phyloP scores from a whole-genome alignment of 2,888 invertebrate species.

The Opisthograptis luteolata region DNA sequence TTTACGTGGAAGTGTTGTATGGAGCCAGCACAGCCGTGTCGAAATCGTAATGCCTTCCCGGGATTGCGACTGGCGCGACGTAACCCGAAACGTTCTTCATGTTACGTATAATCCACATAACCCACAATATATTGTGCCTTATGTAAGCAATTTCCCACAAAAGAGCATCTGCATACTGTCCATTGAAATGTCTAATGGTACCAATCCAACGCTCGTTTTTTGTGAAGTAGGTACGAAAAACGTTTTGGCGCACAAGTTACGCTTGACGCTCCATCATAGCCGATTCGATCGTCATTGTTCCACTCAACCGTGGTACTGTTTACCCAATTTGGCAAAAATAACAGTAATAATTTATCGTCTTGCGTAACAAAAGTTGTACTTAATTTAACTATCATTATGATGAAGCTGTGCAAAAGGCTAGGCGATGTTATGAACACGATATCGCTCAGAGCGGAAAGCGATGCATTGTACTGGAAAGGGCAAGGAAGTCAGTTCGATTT shows the following conservation, averaged over 20 bases:
- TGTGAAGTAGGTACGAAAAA: no score
- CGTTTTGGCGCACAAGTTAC: no score
- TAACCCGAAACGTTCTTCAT: conserved; percentile 66
- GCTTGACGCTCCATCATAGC: no score
- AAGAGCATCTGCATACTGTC: conserved; percentile 28
- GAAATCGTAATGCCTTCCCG: conserved; percentile 74
- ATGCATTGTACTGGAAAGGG: conserved; percentile 41
- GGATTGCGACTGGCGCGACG: conserved; percentile 58
- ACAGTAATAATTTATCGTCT: conserved; percentile 21
- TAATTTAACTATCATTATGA: conserved; percentile 26
- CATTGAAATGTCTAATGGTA: background rate
- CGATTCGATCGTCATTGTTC: conserved; percentile 13
- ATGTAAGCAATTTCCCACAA: conserved; percentile 46
- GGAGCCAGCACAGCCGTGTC: conserved; percentile 52
- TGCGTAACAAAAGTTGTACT: conserved; percentile 26
- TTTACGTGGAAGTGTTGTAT: conserved; percentile 64
- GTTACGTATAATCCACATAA: conserved; percentile 57
- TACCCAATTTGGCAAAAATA: conserved; percentile 22
- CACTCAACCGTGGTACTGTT: conserved; percentile 9
- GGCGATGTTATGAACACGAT: conserved; percentile 19
- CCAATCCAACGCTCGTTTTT: no score
- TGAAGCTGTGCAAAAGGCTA: conserved; percentile 36
- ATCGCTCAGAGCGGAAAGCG: conserved; percentile 38
- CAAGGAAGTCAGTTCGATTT: conserved; percentile 52
- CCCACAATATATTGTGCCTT: conserved; percentile 40